Base-by-base conservation (phyloP, 2,797 vertebrate genomes). In the Molossus molossus region DNA sequence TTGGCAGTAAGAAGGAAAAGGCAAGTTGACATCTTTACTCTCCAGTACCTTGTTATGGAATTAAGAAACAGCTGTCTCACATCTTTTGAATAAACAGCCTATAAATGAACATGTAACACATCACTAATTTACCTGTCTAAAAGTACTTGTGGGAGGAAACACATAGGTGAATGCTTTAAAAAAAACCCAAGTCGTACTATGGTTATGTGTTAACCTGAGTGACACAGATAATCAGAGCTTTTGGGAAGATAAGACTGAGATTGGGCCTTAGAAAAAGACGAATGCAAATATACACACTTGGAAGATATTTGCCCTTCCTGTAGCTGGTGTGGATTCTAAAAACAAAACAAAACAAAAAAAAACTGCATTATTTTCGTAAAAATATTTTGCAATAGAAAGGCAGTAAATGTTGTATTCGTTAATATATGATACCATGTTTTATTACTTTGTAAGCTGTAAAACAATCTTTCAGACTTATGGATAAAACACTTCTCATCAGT, bases 361-460 rank as follows among this genome's bases (percentile, higher is more conserved):
- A 40, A 75, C 65, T 27, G 7, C 79, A 60, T 72, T 84, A 4
- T 64, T 92, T 83, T 70, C 73, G 58, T 60, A 94, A 91, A 57
- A 33, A 3, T 76, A 29, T 88, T 95, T 77, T 91, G 11, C 5
- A 79, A n/a, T 57, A 70, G 70, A 84, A 79, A 91, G 37, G 23
- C 11, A 91, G 50, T 83, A 69, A 72, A 64, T 85, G 17, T 84
- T 93, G 75, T 82, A 76, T 55, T 81, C 21, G 37, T 14, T 33
- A 58, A 20, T 76, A 12, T 55, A 48, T n/a, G 15, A 62, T 67
- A 17, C 1, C 2, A 1, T 70, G 10, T 45, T 87, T 90, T 94
- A 17, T 90, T 86, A 84, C 17, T 85, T 92, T 91, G 20, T 75
- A 82, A 75, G 9, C 90, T 45, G 87, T 92, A 70, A 91, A 91